These are phyloP conservation scores for Diadophis punctatus DNA, from an alignment of 2,113 vertebrate species.

Conservation along the genomic window DNA sequence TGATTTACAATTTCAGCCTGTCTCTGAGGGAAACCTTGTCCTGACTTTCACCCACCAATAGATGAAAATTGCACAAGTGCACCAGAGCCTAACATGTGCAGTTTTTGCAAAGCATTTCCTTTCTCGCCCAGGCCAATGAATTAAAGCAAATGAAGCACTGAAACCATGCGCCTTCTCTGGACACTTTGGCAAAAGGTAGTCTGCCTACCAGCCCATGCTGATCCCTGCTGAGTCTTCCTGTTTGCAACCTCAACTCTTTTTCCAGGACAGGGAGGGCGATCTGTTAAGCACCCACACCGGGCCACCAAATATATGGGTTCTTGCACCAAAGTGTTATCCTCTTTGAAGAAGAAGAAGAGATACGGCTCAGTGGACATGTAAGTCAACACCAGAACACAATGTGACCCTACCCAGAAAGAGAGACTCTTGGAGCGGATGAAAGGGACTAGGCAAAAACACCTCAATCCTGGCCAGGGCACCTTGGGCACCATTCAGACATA, in stretches of 20 bases:
- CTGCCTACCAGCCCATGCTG: not conserved
- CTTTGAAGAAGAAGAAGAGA: not conserved
- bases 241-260: not conserved
- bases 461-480: not conserved
- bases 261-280: not conserved
- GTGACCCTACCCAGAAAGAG: not conserved
- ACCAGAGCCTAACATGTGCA: not conserved
- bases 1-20: not conserved
- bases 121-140: not conserved
- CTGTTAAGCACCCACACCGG: not conserved
- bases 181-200: not conserved
- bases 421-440: not conserved
- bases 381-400: not conserved
- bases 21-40: not conserved
- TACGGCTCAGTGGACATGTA: not conserved
- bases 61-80: not conserved
- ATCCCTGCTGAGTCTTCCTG: not conserved
- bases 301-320: not conserved
- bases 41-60: not conserved
- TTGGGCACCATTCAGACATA: not conserved
- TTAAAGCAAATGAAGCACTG: not conserved
- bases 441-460: not conserved
- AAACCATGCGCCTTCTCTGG: not conserved
- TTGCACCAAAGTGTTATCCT: not conserved
- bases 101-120: not conserved